These are phyloP conservation scores for Beaufortia kweichowensis DNA, from an alignment of 2,113 vertebrate genomes.

Conservation along the genomic window DNA sequence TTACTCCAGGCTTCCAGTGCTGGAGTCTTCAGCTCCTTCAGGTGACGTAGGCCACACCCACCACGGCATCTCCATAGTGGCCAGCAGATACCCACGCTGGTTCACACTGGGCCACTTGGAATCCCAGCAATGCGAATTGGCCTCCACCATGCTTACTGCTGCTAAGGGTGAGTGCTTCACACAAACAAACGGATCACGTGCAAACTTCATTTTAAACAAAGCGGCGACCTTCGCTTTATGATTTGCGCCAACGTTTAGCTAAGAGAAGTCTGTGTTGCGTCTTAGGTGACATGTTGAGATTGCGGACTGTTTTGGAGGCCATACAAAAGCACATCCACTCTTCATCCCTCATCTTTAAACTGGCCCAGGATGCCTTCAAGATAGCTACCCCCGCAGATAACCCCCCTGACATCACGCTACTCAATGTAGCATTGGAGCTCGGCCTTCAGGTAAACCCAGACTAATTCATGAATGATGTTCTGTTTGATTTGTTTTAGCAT, in stretches of 20 bases:
- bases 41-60: slow-evolving; percentile 89
- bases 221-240: not conserved
- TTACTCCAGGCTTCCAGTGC: slow-evolving; percentile 83
- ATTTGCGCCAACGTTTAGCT: not conserved
- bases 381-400: slow-evolving; percentile 93
- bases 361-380: slow-evolving; percentile 98
- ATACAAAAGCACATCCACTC: slow-evolving; percentile 99
- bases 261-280: slow-evolving; percentile 4
- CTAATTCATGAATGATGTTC: not conserved
- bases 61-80: slow-evolving; percentile 93
- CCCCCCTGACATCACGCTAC: slow-evolving; percentile 90
- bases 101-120: slow-evolving; percentile 98
- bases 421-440: slow-evolving; percentile 94
- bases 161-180: slow-evolving; percentile 78
- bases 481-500: not conserved
- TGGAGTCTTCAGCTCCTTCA: slow-evolving; percentile 87
- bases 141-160: slow-evolving; percentile 97
- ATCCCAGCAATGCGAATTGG: slow-evolving; percentile 97
- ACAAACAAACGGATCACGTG: not conserved
- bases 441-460: slow-evolving; percentile 89
- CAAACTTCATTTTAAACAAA: slow-evolving; percentile 14
- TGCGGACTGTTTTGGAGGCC: slow-evolving; percentile 93
- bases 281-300: slow-evolving; percentile 90
- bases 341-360: slow-evolving; percentile 96
- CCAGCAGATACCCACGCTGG: slow-evolving; percentile 95